Percentiles rank a stretch among this genome's conserved stretches.
These are phyloP conservation scores for Noctua fimbriata DNA, from an alignment of 2,888 invertebrate genomes.

Conservation along the genomic window DNA sequence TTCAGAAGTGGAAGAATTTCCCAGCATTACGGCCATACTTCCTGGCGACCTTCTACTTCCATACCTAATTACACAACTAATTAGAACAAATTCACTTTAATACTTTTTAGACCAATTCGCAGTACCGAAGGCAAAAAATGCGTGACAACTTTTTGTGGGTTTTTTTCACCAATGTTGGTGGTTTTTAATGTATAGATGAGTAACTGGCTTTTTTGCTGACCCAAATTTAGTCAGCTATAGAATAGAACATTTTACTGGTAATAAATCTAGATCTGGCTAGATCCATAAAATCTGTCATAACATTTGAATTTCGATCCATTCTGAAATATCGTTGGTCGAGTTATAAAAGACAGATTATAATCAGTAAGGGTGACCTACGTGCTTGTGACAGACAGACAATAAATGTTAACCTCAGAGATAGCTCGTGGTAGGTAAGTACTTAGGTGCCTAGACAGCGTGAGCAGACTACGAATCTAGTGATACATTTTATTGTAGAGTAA, in stretches of 20 bases:
- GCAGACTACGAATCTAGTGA: neutral
- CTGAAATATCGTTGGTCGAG: neutral
- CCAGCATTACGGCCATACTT: conserved; percentile 60
- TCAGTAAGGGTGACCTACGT: neutral
- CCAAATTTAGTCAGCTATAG: neutral
- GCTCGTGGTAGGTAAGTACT: neutral
- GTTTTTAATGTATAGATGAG: conserved; percentile 36
- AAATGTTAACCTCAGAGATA: neutral
- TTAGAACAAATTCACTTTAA: conserved; percentile 62
- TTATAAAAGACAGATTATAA: conserved; percentile 1
- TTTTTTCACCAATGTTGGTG: conserved; percentile 12
- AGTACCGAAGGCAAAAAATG: conserved; percentile 34
- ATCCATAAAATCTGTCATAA: conserved; percentile 7
- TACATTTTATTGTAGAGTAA: neutral
- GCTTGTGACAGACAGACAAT: neutral
- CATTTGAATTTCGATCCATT: conserved; percentile 8
- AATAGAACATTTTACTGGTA: neutral
- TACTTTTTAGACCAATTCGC: conserved; percentile 49
- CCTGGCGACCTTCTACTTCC: conserved; percentile 71
- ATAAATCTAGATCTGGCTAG: no score
- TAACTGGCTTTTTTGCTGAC: conserved; percentile 23
- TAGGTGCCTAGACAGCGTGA: conserved; percentile 3
- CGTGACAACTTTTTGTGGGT: conserved; percentile 40
- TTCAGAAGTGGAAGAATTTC: conserved; percentile 71
- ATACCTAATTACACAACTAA: conserved; percentile 67